A percentile compares a stretch with the other conserved stretches of the same genome.
Evolutionary conservation across 92 coral and sea anemone genomes (phyloP).

Genomic region (Pocillopora meandrina): DNA sequence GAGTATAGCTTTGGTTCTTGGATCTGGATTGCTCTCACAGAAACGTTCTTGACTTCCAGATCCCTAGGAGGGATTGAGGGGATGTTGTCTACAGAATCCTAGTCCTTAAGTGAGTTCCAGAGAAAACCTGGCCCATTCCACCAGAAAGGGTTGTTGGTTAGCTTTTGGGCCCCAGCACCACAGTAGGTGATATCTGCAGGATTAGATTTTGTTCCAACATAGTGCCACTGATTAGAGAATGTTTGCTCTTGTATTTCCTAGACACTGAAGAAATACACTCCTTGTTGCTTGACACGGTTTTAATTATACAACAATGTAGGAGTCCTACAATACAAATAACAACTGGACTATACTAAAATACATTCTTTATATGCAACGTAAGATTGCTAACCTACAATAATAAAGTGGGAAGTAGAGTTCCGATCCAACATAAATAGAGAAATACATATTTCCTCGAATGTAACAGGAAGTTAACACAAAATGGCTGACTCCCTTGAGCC

Average conservation of each 20-base stretch:
- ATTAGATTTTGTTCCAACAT: conserved; percentile 22
- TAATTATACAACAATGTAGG: conserved; percentile 15
- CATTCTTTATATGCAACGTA: too few relatives aligned
- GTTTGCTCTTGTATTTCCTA: conserved; percentile 51
- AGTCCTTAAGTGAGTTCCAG: conserved; percentile 17
- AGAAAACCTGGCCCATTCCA: conserved; percentile 18
- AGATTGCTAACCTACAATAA: too few relatives aligned
- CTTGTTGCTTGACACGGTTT: background rate
- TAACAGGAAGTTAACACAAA: too few relatives aligned
- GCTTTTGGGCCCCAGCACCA: conserved; percentile 26
- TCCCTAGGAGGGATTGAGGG: conserved; percentile 25
- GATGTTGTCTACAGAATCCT: conserved; percentile 7
- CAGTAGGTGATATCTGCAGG: conserved; percentile 47
- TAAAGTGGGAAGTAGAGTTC: too few relatives aligned
- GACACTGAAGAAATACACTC: conserved; percentile 25
- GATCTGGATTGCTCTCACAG: background rate
- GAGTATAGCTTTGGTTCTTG: background rate
- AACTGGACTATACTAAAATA: too few relatives aligned
- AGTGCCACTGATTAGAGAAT: conserved; percentile 34
- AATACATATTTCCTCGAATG: too few relatives aligned
- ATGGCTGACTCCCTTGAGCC: too few relatives aligned
- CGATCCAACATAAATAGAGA: too few relatives aligned
- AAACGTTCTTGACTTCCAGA: conserved; percentile 31
- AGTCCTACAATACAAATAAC: background rate
- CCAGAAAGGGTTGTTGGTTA: background rate